phyloP scores from a whole-genome alignment of 2,888 invertebrate species.

The Stratiomys singularior region DNA sequence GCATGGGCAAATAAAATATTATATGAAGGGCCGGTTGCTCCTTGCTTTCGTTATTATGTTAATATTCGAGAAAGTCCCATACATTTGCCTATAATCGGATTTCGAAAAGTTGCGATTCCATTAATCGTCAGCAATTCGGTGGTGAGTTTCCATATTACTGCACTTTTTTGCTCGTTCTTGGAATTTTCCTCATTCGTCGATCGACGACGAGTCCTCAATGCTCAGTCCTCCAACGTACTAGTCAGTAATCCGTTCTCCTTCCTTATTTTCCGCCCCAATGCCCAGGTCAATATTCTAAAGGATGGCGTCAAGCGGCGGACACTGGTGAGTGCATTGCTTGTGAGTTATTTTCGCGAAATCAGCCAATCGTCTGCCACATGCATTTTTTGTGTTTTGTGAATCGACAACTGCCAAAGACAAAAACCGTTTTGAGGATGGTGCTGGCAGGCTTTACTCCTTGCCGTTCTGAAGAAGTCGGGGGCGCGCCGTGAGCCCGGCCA shows the following conservation, averaged over 20 bases:
- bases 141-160: constrained; percentile 35
- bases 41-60: constrained; percentile 23
- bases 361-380: constrained; percentile 52
- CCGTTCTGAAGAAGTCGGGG: constrained; percentile 12
- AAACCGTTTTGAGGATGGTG: constrained; percentile 42
- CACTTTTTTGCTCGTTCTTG: constrained; percentile 6
- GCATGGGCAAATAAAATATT: neutral
- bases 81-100: constrained; percentile 23
- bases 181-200: constrained; percentile 28
- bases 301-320: constrained; percentile 45
- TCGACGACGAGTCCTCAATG: neutral
- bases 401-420: constrained; percentile 52
- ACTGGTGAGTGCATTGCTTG: constrained; percentile 48
- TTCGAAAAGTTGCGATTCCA: constrained; percentile 35
- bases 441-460: constrained; percentile 44
- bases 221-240: neutral
- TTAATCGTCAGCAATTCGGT: constrained; percentile 39
- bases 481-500: neutral
- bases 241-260: constrained; percentile 12
- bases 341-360: constrained; percentile 52
- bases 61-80: constrained; percentile 21
- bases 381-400: constrained; percentile 48
- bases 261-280: constrained; percentile 36
- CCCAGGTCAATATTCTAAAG: constrained; percentile 45
- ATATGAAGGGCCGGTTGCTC: neutral